Conservation (phyloP, 2,888 invertebrate species). For the Himalopsyche japonica region DNA sequence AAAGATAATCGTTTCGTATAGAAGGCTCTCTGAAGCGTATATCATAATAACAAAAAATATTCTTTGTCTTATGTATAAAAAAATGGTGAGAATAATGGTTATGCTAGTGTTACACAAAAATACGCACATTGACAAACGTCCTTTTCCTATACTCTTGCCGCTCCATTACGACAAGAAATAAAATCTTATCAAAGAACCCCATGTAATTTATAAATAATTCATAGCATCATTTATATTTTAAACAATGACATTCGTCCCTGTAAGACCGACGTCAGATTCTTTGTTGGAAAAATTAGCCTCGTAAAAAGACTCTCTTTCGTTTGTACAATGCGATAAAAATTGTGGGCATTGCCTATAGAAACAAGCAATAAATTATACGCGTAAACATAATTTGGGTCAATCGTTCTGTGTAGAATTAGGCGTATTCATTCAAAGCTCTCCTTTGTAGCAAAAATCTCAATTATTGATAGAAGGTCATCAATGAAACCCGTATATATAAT, state of each 20-base stretch:
- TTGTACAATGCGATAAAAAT: background rate
- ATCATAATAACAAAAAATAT: too few relatives aligned
- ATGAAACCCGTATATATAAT: too few relatives aligned
- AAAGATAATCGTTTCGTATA: too few relatives aligned
- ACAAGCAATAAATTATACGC: too few relatives aligned
- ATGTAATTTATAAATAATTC: slow-evolving; percentile 35
- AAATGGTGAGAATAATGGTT: background rate
- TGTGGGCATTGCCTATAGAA: background rate
- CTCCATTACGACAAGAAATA: slow-evolving; percentile 24
- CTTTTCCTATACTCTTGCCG: slow-evolving; percentile 7
- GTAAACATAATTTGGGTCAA: too few relatives aligned
- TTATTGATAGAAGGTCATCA: too few relatives aligned
- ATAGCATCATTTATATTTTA: slow-evolving; percentile 26
- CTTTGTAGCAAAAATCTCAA: too few relatives aligned
- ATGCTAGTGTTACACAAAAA: slow-evolving; percentile 7
- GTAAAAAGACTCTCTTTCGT: background rate
- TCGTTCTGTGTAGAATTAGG: too few relatives aligned
- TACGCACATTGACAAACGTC: slow-evolving; percentile 24
- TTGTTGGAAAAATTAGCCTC: background rate
- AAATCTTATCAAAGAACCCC: slow-evolving; percentile 30
- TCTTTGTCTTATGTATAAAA: background rate
- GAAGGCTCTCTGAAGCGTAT: too few relatives aligned
- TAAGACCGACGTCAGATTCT: background rate
- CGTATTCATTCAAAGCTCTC: too few relatives aligned
- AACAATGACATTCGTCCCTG: slow-evolving; percentile 8